phyloP scores from a whole-genome alignment of 2,888 invertebrate genomes.

The Sesia apiformis region DNA sequence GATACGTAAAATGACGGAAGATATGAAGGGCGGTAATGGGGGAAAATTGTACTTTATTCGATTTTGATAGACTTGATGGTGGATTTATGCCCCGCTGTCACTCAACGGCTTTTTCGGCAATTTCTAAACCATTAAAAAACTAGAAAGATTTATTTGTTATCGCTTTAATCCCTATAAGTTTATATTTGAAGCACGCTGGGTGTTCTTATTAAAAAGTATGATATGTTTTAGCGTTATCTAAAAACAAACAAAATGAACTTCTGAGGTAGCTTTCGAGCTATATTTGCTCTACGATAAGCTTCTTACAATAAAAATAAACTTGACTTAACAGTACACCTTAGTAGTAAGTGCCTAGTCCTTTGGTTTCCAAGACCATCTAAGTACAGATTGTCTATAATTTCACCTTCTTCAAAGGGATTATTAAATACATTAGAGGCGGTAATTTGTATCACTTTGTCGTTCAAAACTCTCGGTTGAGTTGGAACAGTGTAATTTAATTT shows the following conservation, averaged over 20 bases:
- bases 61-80: constrained; percentile 70
- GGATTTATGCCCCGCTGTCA: constrained; percentile 59
- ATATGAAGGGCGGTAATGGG: constrained; percentile 69
- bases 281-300: constrained; percentile 51
- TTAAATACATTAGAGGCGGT: constrained; percentile 4
- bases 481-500: constrained; percentile 46
- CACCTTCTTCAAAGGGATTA: no score
- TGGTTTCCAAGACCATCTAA: no score
- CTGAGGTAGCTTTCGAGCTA: constrained; percentile 53
- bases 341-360: no score
- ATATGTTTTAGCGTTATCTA: constrained; percentile 50
- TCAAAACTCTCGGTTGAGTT: constrained; percentile 23
- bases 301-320: background rate
- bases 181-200: constrained; percentile 23
- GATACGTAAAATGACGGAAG: constrained; percentile 73
- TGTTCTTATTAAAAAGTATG: constrained; percentile 39
- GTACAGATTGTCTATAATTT: no score
- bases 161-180: background rate
- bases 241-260: constrained; percentile 38
- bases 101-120: constrained; percentile 23
- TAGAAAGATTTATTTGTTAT: background rate
- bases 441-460: constrained; percentile 36
- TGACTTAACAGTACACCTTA: no score
- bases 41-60: constrained; percentile 72
- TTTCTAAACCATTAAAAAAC: background rate